Evolutionary conservation across 1,140 invertebrate species (phyloP), one percentile per base, ranked within the genome.

Genomic region (Lepidurus couesii): DNA sequence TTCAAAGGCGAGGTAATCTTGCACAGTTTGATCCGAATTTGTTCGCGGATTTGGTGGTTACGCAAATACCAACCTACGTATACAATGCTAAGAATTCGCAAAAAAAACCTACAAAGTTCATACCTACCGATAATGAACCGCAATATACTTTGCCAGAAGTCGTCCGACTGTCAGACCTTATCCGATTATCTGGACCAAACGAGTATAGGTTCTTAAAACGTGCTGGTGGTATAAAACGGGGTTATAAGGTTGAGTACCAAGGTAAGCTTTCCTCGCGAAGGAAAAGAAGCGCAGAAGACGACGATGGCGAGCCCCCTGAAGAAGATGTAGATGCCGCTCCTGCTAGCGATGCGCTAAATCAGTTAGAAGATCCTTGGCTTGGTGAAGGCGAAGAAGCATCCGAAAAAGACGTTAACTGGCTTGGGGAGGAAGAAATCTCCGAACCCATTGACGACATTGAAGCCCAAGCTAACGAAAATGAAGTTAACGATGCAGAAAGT

Each of bases 171-270:
- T 9, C 9, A 65, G 53, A 65, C 53, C 53, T 65, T 9, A 21
- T 65, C 53, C 53, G 53, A 65, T 65, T 65, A 65, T 65, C 53
- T 65, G 53, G 53, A 65, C 53, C 53, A 65, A 7, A 13, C 16
- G 53, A 65, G 21, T 65, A 65, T 21, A 65, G 53, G 21, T 65
- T 5, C 53, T 4, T 4, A 16, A 9, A 21, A 16, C 7, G 7
- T 21, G 16, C n/a, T 65, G 21, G 13, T n/a, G n/a, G 1, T 65
- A 7, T 16, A 21, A 21, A 21, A 21, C 1, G 16, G 16, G 13
- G 16, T 16, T n/a, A 21, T 7, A 16, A 7, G 16, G 8, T 7
- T 65, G 53, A 65, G 21, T 65, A 65, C 53, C 53, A 13, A 7
- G 8, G 53, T 65, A 9, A 65, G 21, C 6, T 65, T 16, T 65